Evolutionary conservation across 64 coral and sea anemone species (phyloP).

Genomic region (Hydrozoanthus tunicans): DNA sequence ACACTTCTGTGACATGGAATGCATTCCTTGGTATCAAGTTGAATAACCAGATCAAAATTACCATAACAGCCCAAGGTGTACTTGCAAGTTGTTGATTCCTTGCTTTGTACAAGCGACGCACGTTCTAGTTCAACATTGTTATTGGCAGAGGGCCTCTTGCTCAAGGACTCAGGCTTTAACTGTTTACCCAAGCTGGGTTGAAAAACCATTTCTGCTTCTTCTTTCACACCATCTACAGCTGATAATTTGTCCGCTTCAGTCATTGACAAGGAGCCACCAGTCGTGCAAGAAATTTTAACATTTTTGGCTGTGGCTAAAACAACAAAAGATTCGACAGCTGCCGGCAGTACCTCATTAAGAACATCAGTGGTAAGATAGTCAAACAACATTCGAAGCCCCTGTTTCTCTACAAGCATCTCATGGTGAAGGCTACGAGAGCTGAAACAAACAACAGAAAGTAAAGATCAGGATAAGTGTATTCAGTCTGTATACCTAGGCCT

Average conservation of each 20-base stretch:
- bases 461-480: not conserved
- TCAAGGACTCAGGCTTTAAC: not conserved
- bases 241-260: not conserved
- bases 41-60: constrained; percentile 31
- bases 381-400: constrained; percentile 12
- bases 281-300: not conserved
- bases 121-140: not conserved
- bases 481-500: not conserved
- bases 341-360: constrained; percentile 9
- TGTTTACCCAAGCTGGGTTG: not conserved
- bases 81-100: not conserved
- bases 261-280: not conserved
- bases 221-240: not conserved
- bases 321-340: constrained; percentile 13
- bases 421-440: not conserved
- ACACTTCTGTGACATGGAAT: constrained; percentile 28
- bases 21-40: constrained; percentile 18
- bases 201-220: not conserved
- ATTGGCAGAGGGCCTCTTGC: not conserved
- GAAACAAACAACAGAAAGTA: constrained; percentile 1
- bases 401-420: constrained; percentile 8
- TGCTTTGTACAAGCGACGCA: not conserved
- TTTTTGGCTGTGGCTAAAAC: not conserved
- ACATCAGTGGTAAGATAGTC: not conserved
- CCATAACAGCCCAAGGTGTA: not conserved